phyloP scores from a whole-genome alignment of 2,113 vertebrate genomes.

The Eupsittula cactorum region DNA sequence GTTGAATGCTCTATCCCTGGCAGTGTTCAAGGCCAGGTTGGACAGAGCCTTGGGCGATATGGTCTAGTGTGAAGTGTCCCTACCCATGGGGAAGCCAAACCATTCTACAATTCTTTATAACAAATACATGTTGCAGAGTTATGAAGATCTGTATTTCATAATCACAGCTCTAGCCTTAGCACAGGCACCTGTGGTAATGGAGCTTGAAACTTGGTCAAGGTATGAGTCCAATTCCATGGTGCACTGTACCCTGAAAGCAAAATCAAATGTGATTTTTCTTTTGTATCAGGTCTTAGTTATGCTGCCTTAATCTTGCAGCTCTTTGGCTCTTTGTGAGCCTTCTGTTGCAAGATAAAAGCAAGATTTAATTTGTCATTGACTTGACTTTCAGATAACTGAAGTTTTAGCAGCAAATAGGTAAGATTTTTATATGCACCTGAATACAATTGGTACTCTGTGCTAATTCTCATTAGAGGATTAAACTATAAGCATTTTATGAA shows the following conservation, averaged over 20 bases:
- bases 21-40: not conserved
- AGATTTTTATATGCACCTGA: constrained; percentile 30
- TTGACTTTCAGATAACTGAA: constrained; percentile 28
- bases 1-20: not conserved
- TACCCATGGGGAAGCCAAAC: not conserved
- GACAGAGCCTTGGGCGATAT: not conserved
- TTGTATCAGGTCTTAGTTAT: not conserved
- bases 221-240: not conserved
- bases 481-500: constrained; percentile 23
- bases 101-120: not conserved
- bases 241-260: fast-evolving
- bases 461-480: constrained; percentile 59
- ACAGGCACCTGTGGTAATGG: not conserved
- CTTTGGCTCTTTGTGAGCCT: not conserved
- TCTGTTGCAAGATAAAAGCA: constrained; percentile 12
- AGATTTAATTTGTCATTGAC: constrained; percentile 36
- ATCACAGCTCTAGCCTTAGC: not conserved
- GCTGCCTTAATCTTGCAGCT: not conserved
- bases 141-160: not conserved
- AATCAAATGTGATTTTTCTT: not conserved
- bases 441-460: not conserved
- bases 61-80: not conserved
- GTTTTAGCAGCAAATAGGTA: constrained; percentile 31
- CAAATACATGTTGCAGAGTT: not conserved
- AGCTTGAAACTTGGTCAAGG: not conserved